A percentile compares a stretch with the other conserved stretches of the same genome.
Conservation (phyloP, 2,113 vertebrate species). For the Odocoileus hemionus region DNA sequence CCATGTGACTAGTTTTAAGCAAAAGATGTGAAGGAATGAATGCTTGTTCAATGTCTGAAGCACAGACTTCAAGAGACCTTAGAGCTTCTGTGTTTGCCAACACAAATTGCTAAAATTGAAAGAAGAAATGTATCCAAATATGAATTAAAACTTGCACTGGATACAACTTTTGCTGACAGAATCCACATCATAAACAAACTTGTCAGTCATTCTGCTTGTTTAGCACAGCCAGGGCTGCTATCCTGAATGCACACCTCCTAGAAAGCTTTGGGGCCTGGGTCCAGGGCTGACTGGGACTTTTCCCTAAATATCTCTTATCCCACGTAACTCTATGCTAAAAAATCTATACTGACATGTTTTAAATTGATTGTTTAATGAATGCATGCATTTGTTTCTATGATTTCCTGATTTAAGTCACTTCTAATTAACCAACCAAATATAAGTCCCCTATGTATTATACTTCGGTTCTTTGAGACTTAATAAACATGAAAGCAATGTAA, state of each 20-base stretch:
- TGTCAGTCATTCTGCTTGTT: neutral
- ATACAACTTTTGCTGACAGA: neutral
- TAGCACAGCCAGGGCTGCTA: neutral
- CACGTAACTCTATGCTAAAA: neutral
- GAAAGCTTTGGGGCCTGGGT: neutral
- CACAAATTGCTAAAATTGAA: neutral
- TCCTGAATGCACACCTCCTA: neutral
- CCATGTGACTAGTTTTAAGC: neutral
- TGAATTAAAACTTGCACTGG: neutral
- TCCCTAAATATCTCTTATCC: neutral
- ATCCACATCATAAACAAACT: neutral
- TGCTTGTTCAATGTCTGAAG: neutral
- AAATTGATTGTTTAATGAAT: neutral
- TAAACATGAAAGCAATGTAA: neutral
- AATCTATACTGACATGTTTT: neutral
- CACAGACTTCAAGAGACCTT: neutral
- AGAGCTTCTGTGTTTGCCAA: neutral
- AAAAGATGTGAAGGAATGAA: neutral
- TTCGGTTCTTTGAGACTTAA: neutral
- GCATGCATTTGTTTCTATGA: neutral
- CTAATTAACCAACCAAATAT: neutral
- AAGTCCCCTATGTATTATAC: neutral
- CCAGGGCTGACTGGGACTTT: neutral
- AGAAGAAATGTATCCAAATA: neutral
- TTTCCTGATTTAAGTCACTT: neutral